phyloP scores from a whole-genome alignment of 2,888 invertebrate genomes.

The Drosophila monieri region DNA sequence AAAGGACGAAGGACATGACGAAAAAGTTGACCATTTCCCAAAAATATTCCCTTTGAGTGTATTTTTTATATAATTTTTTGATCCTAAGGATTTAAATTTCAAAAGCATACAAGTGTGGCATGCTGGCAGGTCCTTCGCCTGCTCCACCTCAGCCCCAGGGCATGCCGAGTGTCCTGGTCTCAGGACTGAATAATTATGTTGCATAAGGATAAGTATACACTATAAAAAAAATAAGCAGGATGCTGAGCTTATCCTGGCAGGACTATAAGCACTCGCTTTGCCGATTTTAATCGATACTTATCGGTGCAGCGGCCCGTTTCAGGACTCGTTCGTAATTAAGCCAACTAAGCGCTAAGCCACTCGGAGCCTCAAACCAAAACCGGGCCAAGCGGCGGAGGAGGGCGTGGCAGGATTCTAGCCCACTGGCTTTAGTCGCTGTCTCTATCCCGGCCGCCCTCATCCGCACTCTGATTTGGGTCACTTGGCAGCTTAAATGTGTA shows the following conservation, averaged over 20 bases:
- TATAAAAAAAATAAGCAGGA: not conserved
- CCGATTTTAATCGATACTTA: slow-evolving; percentile 34
- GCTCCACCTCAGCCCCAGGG: not conserved
- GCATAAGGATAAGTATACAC: not conserved
- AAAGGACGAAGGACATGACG: slow-evolving; percentile 14
- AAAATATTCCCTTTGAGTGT: slow-evolving; percentile 42
- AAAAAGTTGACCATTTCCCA: too few relatives aligned
- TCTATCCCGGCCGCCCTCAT: too few relatives aligned
- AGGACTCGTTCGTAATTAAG: slow-evolving; percentile 27
- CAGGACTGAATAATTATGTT: slow-evolving; percentile 8
- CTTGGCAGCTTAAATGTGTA: slow-evolving; percentile 33
- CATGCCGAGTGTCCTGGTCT: slow-evolving; percentile 1
- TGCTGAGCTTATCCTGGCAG: too few relatives aligned
- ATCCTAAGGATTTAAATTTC: slow-evolving; percentile 62
- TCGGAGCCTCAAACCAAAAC: too few relatives aligned
- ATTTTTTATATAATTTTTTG: slow-evolving; percentile 53
- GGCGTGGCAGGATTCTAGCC: not conserved
- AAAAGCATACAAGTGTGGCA: not conserved
- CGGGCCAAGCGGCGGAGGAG: not conserved
- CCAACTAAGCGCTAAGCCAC: slow-evolving; percentile 25
- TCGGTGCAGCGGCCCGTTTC: slow-evolving; percentile 24
- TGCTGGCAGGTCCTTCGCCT: not conserved
- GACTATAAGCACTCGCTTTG: slow-evolving; percentile 22
- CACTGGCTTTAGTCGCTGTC: not conserved
- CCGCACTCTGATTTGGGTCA: slow-evolving; percentile 52